Evolutionary conservation across 2,113 vertebrate genomes (phyloP).

Genomic region (Macrotus californicus): DNA sequence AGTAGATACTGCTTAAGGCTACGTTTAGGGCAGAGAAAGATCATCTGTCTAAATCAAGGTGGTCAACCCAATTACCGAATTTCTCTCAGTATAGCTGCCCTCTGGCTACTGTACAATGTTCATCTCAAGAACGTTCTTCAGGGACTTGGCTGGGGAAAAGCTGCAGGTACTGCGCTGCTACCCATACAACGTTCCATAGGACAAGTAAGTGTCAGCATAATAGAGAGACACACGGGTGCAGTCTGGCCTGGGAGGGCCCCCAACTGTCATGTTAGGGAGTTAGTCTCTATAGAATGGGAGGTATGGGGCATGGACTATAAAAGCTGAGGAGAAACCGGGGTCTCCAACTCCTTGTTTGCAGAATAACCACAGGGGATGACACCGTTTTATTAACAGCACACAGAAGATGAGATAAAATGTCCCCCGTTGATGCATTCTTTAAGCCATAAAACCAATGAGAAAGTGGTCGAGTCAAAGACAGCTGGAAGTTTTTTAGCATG

Average conservation of each 20-base stretch:
- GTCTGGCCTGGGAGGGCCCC: neutral
- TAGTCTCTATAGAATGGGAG: rapidly evolving
- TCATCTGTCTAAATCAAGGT: neutral
- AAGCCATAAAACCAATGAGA: neutral
- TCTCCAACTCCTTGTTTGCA: neutral
- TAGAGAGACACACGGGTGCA: rapidly evolving
- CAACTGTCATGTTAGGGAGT: neutral
- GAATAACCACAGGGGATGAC: neutral
- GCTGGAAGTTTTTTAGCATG: neutral
- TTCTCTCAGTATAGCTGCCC: neutral
- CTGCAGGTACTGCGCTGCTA: neutral
- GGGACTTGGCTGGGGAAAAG: neutral
- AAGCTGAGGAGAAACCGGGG: neutral
- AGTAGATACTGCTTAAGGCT: neutral
- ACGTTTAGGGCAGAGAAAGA: neutral
- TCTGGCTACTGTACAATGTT: neutral
- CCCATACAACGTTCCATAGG: neutral
- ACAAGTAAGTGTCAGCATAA: neutral
- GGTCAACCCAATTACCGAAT: conserved; percentile 33
- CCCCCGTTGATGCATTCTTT: rapidly evolving
- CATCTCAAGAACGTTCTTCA: neutral
- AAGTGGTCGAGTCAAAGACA: neutral
- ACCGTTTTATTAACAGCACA: rapidly evolving
- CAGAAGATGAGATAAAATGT: too few relatives aligned
- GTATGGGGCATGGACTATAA: rapidly evolving